Base-by-base conservation (phyloP, 2,113 vertebrate genomes). In the Acrocephalus kingi region DNA sequence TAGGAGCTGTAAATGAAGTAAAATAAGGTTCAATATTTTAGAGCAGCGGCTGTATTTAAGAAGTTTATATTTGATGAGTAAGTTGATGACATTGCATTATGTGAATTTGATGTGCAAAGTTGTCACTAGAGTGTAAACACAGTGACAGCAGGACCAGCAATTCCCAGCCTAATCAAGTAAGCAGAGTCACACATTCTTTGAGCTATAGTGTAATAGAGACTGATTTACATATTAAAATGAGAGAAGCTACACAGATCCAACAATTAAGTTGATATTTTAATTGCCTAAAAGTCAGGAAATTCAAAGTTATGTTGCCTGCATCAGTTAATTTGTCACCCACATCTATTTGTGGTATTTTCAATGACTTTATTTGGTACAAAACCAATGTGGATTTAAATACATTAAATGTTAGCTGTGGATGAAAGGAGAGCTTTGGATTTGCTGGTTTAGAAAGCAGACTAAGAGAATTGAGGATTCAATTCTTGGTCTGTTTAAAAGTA, bases 151-250 rank as follows among this genome's bases (percentile, higher is more conserved):
- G 94, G 95, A 95, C 95, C 86, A 94, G 92, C 97, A 97, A 96
- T 97, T 97, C 96, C 89, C 95, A 95, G 91, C 89, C 94, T 96
- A 96, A 96, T 97, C 95, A 95, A 97, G 94, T 97, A 93, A 95
- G 93, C 94, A 12, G 46, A 97, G 95, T 90, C 95, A 97, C 90
- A 94, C 96, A 93, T 84, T 95, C 94, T 96, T 94, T 97, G 93
- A 96, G 97, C 95, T 91, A 94, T 90, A 87, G 95, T 48, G 87
- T 96, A 90, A 95, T 95, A 90, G 84, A 93, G 90, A 10, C 90
- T 97, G 87, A 97, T 97, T 97, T 97, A 20, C 97, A 97, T 97
- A 96, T 96, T 96, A 94, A 95, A 97, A 97, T 90, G 95, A 89
- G 90, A 84, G 90, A 79, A 95, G 88, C 94, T 81, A 82, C 94